phyloP scores from a whole-genome alignment of 2,888 invertebrate genomes.

The Belgica antarctica region DNA sequence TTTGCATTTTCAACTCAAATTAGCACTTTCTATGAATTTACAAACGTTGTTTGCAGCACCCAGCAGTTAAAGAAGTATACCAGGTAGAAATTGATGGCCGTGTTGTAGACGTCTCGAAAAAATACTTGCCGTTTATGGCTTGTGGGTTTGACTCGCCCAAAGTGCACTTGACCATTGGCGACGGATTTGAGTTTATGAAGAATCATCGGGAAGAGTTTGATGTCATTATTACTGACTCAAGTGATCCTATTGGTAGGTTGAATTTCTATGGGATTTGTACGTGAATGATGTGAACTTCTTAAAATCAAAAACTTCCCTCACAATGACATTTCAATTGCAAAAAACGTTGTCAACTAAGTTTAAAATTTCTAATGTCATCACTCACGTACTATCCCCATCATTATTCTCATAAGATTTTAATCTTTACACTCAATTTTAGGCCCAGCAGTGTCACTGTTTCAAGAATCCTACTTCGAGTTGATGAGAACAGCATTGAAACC shows the following conservation, averaged over 20 bases:
- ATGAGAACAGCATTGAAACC: conserved; percentile 80
- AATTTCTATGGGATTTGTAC: no score
- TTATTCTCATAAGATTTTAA: no score
- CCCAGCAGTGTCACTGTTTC: conserved; percentile 62
- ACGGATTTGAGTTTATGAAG: conserved; percentile 94
- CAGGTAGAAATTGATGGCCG: conserved; percentile 94
- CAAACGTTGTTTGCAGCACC: conserved; percentile 68
- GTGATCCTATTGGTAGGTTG: conserved; percentile 84
- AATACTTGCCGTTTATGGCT: conserved; percentile 88
- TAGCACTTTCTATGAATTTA: no score
- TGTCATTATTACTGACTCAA: conserved; percentile 97
- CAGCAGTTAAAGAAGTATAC: conserved; percentile 77
- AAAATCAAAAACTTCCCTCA: conserved; percentile 48
- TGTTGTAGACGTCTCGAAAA: conserved; percentile 86
- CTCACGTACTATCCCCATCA: no score
- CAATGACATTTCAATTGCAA: conserved; percentile 13
- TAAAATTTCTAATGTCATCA: no score
- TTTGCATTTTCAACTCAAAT: no score
- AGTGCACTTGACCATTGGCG: conserved; percentile 78
- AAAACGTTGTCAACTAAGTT: no score
- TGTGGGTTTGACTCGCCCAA: conserved; percentile 81
- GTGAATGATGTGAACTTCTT: no score
- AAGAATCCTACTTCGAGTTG: conserved; percentile 78
- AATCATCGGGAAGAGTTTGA: conserved; percentile 83
- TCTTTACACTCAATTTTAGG: no score